phyloP scores from a whole-genome alignment of 2,113 vertebrate species.

The Brachyhypopomus gauderio region DNA sequence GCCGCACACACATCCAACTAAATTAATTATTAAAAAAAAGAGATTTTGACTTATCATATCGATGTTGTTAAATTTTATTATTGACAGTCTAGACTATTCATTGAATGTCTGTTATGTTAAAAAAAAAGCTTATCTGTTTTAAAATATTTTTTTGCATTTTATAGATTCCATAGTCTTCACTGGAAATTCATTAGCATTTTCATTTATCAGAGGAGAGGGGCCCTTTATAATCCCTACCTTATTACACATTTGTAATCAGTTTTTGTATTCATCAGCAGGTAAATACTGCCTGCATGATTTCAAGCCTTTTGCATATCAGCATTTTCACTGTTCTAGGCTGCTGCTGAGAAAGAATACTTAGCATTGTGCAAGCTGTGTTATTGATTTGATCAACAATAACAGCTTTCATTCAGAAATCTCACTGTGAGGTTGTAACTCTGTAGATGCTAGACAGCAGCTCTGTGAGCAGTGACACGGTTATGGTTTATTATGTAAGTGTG shows the following conservation, averaged over 20 bases:
- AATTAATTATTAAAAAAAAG: no score
- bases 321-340: neutral
- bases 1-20: neutral
- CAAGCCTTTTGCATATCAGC: neutral
- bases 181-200: conserved; percentile 1
- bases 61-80: no score
- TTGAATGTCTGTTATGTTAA: no score
- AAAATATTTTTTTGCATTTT: no score
- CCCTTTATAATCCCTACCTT: neutral
- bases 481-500: conserved; percentile 49
- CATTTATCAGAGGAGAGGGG: neutral
- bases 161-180: neutral
- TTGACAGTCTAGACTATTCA: no score
- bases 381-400: conserved; percentile 14
- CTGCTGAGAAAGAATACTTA: neutral
- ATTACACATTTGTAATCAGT: neutral
- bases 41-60: no score
- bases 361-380: conserved; percentile 11
- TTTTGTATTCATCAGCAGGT: neutral
- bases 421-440: neutral
- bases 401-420: conserved; percentile 30
- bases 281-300: neutral
- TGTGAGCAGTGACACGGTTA: conserved; percentile 16
- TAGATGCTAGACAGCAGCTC: neutral
- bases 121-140: neutral